phyloP scores from a whole-genome alignment of 2,888 invertebrate species.

The Caenorhabditis doughertyi region DNA sequence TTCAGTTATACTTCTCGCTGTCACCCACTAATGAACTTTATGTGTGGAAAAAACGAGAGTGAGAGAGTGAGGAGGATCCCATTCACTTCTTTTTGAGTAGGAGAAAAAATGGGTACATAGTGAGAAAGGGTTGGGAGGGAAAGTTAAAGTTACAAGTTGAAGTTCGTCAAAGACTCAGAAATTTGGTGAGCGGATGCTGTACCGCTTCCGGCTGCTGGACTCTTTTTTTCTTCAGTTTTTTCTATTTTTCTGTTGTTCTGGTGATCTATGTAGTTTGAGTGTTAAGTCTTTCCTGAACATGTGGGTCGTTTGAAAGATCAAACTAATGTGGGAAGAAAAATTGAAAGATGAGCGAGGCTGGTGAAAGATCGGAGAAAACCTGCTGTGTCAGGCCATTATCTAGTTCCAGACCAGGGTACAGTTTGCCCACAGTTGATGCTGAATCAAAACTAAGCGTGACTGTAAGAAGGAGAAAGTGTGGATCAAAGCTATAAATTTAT shows the following conservation, averaged over 20 bases:
- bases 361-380: too few species aligned
- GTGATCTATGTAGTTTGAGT: constrained; percentile 36
- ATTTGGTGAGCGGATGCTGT: constrained; percentile 56
- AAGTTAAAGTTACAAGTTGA: constrained; percentile 51
- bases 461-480: too few species aligned
- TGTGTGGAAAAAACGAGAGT: constrained; percentile 48
- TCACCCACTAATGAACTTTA: constrained; percentile 60
- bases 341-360: too few species aligned
- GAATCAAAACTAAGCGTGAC: too few species aligned
- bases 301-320: constrained; percentile 12
- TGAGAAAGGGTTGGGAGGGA: constrained; percentile 1
- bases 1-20: constrained; percentile 55
- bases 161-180: constrained; percentile 52
- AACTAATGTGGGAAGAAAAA: not conserved
- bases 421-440: too few species aligned
- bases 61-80: constrained; percentile 24
- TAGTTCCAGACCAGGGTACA: too few species aligned
- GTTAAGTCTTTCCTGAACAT: constrained; percentile 1
- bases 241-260: constrained; percentile 21
- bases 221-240: constrained; percentile 11
- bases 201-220: constrained; percentile 21
- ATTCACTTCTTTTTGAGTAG: constrained; percentile 45
- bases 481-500: too few species aligned
- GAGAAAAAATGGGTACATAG: constrained; percentile 2
- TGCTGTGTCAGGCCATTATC: too few species aligned